phyloP scores from a whole-genome alignment of 2,113 vertebrate species.

The Malurus elegans region DNA sequence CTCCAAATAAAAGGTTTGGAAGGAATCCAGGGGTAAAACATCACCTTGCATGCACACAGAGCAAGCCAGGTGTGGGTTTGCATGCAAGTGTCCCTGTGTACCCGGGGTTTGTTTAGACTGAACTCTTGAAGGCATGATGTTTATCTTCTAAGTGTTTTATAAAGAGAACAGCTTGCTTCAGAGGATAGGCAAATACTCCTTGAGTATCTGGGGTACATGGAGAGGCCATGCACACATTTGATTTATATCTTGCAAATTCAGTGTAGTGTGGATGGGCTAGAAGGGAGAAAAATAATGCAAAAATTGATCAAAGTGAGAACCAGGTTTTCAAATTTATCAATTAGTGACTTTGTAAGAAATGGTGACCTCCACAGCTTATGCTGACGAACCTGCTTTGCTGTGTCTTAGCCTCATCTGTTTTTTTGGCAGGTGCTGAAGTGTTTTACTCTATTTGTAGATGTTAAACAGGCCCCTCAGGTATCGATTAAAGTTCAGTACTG shows the following conservation, averaged over 20 bases:
- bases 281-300: not conserved
- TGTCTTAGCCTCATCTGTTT: not conserved
- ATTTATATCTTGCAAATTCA: not conserved
- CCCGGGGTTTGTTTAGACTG: not conserved
- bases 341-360: not conserved
- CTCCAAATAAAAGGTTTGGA: not conserved
- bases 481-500: not conserved
- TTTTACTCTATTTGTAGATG: not conserved
- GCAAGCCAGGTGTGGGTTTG: fast-evolving
- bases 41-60: fast-evolving
- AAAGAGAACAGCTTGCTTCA: not conserved
- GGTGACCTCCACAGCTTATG: not conserved
- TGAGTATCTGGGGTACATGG: too few relatives aligned
- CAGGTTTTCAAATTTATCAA: not conserved
- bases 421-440: not conserved
- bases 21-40: not conserved
- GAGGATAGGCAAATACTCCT: not conserved
- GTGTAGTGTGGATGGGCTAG: fast-evolving
- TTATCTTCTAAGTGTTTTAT: not conserved
- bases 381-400: not conserved
- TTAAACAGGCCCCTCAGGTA: not conserved
- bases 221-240: fast-evolving
- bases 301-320: not conserved
- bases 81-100: fast-evolving
- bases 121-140: not conserved